phyloP scores from a whole-genome alignment of 1,140 invertebrate genomes.

The Drosophila paulistorum region DNA sequence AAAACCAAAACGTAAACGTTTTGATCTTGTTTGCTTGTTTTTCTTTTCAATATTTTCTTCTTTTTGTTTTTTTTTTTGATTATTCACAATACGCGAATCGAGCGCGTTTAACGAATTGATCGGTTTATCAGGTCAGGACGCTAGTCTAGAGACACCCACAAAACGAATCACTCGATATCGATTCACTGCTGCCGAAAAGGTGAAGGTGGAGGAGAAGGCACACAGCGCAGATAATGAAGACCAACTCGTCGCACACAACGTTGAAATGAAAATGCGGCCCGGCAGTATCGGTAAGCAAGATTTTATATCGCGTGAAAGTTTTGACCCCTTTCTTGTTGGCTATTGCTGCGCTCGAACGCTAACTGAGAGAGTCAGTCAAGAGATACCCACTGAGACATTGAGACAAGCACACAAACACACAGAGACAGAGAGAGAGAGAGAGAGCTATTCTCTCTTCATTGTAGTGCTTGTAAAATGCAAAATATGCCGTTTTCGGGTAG shows the following conservation, averaged over 20 bases:
- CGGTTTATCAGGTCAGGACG: constrained; percentile 37
- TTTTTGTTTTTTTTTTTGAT: background rate
- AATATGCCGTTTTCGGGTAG: constrained; percentile 71
- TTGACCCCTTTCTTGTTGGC: constrained; percentile 78
- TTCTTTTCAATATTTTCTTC: constrained; percentile 22
- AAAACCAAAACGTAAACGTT: constrained; percentile 32
- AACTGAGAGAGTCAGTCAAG: constrained; percentile 16
- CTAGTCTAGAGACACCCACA: constrained; percentile 17
- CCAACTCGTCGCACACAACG: constrained; percentile 71
- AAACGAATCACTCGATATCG: constrained; percentile 16
- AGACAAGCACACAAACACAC: constrained; percentile 24
- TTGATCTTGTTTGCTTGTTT: constrained; percentile 48
- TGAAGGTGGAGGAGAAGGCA: constrained; percentile 16
- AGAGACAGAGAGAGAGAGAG: constrained; percentile 31
- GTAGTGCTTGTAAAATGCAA: constrained; percentile 55
- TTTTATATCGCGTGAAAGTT: constrained; percentile 83
- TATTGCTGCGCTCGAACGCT: constrained; percentile 58
- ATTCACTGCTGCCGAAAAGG: constrained; percentile 28
- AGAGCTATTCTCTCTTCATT: constrained; percentile 5
- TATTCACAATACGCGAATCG: constrained; percentile 37
- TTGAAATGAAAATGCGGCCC: constrained; percentile 82
- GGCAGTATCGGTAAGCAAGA: constrained; percentile 76
- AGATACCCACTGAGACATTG: constrained; percentile 1
- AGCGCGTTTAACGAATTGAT: constrained; percentile 23
- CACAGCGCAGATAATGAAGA: constrained; percentile 37